These are phyloP conservation scores for Periparus ater DNA, from an alignment of 2,797 vertebrate species.

Conservation along the genomic window DNA sequence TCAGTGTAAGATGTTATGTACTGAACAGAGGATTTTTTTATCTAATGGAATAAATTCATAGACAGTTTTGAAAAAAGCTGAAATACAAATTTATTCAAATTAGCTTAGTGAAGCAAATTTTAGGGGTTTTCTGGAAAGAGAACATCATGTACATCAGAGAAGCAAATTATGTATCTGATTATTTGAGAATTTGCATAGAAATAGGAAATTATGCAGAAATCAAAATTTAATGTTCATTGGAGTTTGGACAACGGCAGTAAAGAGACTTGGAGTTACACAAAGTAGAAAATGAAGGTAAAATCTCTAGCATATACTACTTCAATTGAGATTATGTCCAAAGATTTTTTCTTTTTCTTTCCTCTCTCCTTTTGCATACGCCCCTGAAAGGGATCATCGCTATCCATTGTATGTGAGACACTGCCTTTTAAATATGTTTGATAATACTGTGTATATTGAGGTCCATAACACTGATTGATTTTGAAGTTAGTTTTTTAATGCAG, in stretches of 20 bases:
- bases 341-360: background rate
- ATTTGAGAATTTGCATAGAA: conserved; percentile 68
- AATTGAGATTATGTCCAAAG: background rate
- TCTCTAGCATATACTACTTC: background rate
- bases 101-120: conserved; percentile 46
- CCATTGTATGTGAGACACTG: background rate
- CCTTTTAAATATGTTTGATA: background rate
- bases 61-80: background rate
- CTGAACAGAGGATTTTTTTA: background rate
- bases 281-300: background rate
- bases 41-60: background rate
- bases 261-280: background rate
- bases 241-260: conserved; percentile 20
- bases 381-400: background rate
- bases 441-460: background rate
- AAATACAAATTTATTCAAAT: conserved; percentile 43
- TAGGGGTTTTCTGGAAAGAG: conserved; percentile 14
- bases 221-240: background rate
- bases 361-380: background rate
- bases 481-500: background rate
- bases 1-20: background rate
- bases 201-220: conserved; percentile 61
- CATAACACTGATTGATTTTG: background rate
- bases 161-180: conserved; percentile 57
- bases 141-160: conserved; percentile 54